phyloP scores from a whole-genome alignment of 2,797 vertebrate genomes.

The Selene dorsalis region DNA sequence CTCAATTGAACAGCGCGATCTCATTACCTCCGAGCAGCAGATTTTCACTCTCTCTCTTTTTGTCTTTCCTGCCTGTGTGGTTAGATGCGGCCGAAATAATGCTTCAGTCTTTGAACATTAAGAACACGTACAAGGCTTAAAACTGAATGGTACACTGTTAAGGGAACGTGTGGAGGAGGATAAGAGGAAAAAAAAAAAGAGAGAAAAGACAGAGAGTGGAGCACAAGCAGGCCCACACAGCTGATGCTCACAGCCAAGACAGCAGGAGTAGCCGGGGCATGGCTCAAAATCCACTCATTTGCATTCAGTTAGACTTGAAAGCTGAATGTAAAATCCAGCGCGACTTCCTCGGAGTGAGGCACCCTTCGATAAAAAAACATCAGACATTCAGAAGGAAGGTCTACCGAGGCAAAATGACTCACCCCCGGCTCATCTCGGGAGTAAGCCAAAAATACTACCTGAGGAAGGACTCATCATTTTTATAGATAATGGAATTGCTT shows the following conservation, averaged over 20 bases:
- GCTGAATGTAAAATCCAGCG: constrained; percentile 51
- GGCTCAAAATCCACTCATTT: constrained; percentile 57
- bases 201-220: constrained; percentile 19
- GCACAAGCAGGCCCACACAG: constrained; percentile 36
- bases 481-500: constrained; percentile 38
- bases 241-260: constrained; percentile 27
- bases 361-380: constrained; percentile 53
- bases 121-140: constrained; percentile 3
- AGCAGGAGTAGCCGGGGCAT: constrained; percentile 14
- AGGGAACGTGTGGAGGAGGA: constrained; percentile 30
- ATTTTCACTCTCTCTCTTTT: constrained; percentile 36
- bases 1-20: constrained; percentile 55
- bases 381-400: constrained; percentile 43
- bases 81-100: constrained; percentile 30
- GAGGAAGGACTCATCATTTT: constrained; percentile 34
- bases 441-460: constrained; percentile 38
- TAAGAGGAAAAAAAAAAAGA: constrained; percentile 13
- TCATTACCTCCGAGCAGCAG: constrained; percentile 53
- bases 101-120: constrained; percentile 14
- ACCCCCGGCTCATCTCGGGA: constrained; percentile 29
- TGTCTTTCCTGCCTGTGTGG: not conserved
- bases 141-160: constrained; percentile 9
- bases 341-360: constrained; percentile 32
- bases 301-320: constrained; percentile 66
- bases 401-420: constrained; percentile 50